Evolutionary conservation across 1,140 invertebrate species (phyloP).

Genomic region (Medauroidea extradentata): DNA sequence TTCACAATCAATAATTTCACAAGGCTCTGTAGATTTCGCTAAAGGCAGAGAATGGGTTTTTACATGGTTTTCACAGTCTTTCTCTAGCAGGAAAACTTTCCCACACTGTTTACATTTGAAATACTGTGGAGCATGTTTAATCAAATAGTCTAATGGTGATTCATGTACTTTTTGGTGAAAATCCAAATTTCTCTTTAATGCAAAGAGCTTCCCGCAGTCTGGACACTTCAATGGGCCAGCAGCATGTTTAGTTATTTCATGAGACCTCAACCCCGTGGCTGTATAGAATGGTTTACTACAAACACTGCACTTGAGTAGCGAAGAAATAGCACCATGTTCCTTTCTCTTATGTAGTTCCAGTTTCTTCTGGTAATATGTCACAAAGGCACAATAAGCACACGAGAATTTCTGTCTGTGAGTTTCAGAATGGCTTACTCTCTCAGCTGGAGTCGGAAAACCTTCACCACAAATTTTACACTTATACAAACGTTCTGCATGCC

Average conservation of each 20-base stretch:
- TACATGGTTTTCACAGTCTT: conserved; percentile 31
- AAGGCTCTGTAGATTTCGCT: conserved; percentile 30
- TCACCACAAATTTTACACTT: too few relatives aligned
- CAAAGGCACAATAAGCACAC: too few relatives aligned
- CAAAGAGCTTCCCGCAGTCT: not conserved
- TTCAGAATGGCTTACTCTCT: too few relatives aligned
- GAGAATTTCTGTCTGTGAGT: too few relatives aligned
- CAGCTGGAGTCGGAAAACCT: too few relatives aligned
- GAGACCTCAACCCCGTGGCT: not conserved
- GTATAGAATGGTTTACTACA: not conserved
- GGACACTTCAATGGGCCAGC: not conserved
- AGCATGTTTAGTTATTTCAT: not conserved
- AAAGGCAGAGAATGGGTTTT: conserved; percentile 40
- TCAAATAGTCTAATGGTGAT: not conserved
- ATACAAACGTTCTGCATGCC: too few relatives aligned
- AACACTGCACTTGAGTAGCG: too few relatives aligned
- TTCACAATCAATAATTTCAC: conserved; percentile 39
- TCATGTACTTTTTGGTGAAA: not conserved
- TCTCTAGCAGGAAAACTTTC: not conserved
- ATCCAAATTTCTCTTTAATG: not conserved
- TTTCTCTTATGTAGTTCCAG: too few relatives aligned
- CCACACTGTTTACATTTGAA: not conserved
- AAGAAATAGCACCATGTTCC: too few relatives aligned
- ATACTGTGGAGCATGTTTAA: not conserved
- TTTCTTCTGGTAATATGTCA: too few relatives aligned